phyloP scores from a whole-genome alignment of 2,888 invertebrate species.

The Entomobrya multifasciata region DNA sequence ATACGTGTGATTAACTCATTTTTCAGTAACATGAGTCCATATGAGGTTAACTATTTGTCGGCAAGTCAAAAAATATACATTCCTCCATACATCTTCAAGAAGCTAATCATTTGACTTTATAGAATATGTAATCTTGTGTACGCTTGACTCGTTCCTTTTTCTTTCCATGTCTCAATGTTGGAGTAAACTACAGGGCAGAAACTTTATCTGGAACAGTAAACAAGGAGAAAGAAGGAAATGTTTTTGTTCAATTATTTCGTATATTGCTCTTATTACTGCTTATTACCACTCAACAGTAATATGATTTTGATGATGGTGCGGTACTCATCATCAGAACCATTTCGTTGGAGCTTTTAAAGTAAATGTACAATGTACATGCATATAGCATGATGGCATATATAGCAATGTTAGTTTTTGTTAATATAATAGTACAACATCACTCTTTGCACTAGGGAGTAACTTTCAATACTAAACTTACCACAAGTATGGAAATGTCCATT shows the following conservation, averaged over 20 bases:
- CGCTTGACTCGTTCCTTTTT: neutral
- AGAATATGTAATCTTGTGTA: too few species aligned
- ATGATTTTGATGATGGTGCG: conserved; percentile 8
- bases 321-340: neutral
- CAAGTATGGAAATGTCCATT: conserved; percentile 76
- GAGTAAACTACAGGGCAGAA: conserved; percentile 39
- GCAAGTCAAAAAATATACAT: too few species aligned
- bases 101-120: too few species aligned
- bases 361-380: too few species aligned
- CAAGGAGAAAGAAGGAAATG: neutral
- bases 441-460: too few species aligned
- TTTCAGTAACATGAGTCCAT: too few species aligned
- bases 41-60: too few species aligned
- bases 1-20: too few species aligned
- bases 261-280: conserved; percentile 23
- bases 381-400: too few species aligned
- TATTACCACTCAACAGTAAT: neutral
- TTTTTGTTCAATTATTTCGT: conserved; percentile 53
- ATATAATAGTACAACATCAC: too few species aligned
- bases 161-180: neutral
- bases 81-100: too few species aligned
- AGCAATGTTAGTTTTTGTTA: too few species aligned
- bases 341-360: neutral
- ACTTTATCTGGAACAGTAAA: conserved; percentile 41
- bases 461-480: conserved; percentile 53